Evolutionary conservation across 2,797 vertebrate genomes (phyloP), one percentile per base, ranked within the genome.

Genomic region (Sebastes miniatus): DNA sequence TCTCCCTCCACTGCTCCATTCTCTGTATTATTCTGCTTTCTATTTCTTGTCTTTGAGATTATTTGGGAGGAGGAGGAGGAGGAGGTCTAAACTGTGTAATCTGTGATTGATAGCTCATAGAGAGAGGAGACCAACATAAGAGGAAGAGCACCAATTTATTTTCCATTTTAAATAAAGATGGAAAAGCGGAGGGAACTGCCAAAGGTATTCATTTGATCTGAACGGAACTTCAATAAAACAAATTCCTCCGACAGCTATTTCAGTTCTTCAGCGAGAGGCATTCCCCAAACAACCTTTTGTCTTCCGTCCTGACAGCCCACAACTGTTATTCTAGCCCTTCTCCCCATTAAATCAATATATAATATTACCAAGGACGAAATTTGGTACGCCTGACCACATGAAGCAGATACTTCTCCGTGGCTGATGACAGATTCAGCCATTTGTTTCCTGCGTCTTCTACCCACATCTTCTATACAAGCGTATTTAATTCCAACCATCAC

Each of bases 291-390:
- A 89, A 87, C 87, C 84, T 88, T 94, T 88, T 92, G 94, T 95
- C 91, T 93, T 91, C 47, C 22, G 32, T 32, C 77, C 81, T 91
- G 91, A 93, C 91, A 92, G 92, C 73, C 72, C 83, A 64, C 89
- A 87, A 92, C 89, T 95, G 93, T 91, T 93, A 89, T 83, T 88
- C 83, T 83, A 92, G 89, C 88, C 88, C 84, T 77, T 85, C 81
- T 68, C 87, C 80, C 79, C 79, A 85, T 95, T 93, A 94, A 92
- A 94, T 94, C 93, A 93, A 91, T 94, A 94, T 94, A 94, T 94
- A 93, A 93, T 87, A 93, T 95, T 94, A 94, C 94, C 91, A 83
- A 89, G 92, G 94, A 87, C 64, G 80, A 89, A 90, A 91, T 85
- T 70, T 80, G 72, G 81, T 73, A 79, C 76, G 87, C 84, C 84